Percentiles rank a stretch among this genome's conserved stretches.
Conservation (phyloP, 2,888 invertebrate genomes). For the Candidula unifasciata region DNA sequence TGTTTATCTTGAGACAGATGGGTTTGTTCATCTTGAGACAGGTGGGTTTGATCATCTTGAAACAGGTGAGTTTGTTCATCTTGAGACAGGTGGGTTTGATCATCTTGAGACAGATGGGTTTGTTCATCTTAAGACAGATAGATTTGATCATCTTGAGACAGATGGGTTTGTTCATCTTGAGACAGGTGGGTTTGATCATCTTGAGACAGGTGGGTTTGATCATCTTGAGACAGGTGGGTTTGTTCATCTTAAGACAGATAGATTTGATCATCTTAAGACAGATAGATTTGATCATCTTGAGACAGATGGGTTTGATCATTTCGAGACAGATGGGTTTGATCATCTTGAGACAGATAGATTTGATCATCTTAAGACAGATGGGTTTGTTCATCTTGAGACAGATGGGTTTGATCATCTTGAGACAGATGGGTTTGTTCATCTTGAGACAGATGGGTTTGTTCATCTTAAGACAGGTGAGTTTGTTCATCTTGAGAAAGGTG, state of each 20-base stretch:
- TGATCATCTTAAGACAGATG: neutral
- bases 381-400: neutral
- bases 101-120: neutral
- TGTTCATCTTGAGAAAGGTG: neutral
- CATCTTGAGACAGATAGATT: neutral
- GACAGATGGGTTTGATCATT: slow-evolving; percentile 64
- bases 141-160: neutral
- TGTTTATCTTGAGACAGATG: slow-evolving; percentile 77
- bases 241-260: too few species aligned
- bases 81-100: neutral
- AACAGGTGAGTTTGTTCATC: neutral
- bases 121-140: neutral
- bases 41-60: neutral
- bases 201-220: neutral
- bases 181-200: neutral
- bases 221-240: neutral
- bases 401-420: slow-evolving; percentile 71
- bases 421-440: slow-evolving; percentile 72
- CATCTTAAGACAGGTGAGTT: slow-evolving; percentile 77
- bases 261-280: neutral
- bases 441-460: slow-evolving; percentile 52
- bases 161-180: neutral
- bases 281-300: neutral
- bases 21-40: slow-evolving; percentile 55
- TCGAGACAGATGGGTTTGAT: slow-evolving; percentile 74